A percentile compares a stretch with the other conserved stretches of the same genome.
Conservation (phyloP, 2,888 invertebrate species). For the Eupsilia transversa region DNA sequence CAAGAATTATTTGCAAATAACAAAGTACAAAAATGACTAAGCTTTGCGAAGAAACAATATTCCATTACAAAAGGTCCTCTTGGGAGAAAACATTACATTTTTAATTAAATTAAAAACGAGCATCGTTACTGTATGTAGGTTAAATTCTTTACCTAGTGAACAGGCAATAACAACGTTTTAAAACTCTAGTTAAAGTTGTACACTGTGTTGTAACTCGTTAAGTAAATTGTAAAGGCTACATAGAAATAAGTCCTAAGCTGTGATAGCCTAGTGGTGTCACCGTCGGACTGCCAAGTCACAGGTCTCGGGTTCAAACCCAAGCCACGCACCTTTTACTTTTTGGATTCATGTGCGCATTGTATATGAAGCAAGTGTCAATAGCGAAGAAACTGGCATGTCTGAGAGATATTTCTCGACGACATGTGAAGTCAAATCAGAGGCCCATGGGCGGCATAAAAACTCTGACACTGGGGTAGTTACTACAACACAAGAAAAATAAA, state of each 20-base stretch:
- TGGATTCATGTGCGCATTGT: too few relatives aligned
- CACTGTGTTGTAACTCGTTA: constrained; percentile 16
- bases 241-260: neutral
- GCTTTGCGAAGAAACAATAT: constrained; percentile 61
- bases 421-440: too few relatives aligned
- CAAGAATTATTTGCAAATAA: constrained; percentile 38
- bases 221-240: neutral
- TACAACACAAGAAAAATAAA: too few relatives aligned
- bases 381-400: too few relatives aligned
- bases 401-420: too few relatives aligned
- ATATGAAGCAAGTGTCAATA: too few relatives aligned
- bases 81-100: constrained; percentile 58
- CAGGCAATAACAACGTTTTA: constrained; percentile 19
- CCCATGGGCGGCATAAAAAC: too few relatives aligned
- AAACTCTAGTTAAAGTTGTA: constrained; percentile 18
- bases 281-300: too few relatives aligned
- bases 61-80: constrained; percentile 54
- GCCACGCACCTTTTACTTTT: too few relatives aligned
- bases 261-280: too few relatives aligned
- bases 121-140: constrained; percentile 49
- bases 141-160: constrained; percentile 44
- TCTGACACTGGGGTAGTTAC: too few relatives aligned
- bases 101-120: constrained; percentile 64
- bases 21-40: constrained; percentile 47
- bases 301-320: too few relatives aligned